Conservation (phyloP, 2,113 vertebrate species). For the Lagenorhynchus albirostris region DNA sequence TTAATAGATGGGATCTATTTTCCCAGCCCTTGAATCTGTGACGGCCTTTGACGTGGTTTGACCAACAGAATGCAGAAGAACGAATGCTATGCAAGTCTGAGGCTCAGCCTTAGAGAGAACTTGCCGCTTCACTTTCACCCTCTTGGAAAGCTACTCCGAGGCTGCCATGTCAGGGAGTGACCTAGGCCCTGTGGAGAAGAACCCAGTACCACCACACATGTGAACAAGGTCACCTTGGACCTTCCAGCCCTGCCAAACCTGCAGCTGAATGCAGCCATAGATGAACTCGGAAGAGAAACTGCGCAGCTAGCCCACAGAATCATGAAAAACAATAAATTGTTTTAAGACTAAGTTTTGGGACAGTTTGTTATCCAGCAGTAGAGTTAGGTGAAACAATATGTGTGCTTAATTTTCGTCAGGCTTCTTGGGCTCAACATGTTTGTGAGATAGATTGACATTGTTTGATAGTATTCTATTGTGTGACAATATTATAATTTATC, state of each 20-base stretch:
- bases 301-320: too few species aligned
- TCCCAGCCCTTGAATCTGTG: neutral
- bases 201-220: neutral
- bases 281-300: neutral
- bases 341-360: neutral
- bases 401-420: neutral
- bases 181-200: neutral
- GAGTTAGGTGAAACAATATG: neutral
- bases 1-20: neutral
- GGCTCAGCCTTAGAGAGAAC: neutral
- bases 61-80: neutral
- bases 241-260: neutral
- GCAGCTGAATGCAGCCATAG: neutral
- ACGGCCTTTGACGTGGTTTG: neutral
- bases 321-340: neutral
- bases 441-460: neutral
- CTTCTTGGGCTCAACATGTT: neutral
- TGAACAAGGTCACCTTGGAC: neutral
- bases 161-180: neutral
- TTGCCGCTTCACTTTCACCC: neutral
- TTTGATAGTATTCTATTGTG: neutral
- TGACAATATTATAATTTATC: neutral
- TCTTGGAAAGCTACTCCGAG: neutral
- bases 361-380: neutral
- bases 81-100: neutral